Percentiles rank a stretch among this genome's conserved stretches.
Conservation (phyloP, 2,888 invertebrate species). For the Syrphus vitripennis region DNA sequence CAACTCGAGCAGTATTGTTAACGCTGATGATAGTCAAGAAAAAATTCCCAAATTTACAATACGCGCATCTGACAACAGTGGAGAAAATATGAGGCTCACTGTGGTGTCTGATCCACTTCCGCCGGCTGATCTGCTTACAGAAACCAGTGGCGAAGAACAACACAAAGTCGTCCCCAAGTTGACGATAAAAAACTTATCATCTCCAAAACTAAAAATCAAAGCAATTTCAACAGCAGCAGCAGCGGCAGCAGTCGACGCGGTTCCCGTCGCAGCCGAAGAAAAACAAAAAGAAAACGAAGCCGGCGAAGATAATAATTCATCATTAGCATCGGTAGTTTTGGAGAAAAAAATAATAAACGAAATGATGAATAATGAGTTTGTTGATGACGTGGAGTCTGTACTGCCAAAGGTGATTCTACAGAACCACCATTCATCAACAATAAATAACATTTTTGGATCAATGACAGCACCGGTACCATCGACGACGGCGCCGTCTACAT, state of each 20-base stretch:
- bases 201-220: conserved; percentile 82
- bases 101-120: conserved; percentile 59
- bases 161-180: conserved; percentile 78
- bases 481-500: conserved; percentile 21
- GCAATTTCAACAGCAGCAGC: conserved; percentile 75
- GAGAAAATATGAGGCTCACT: conserved; percentile 72
- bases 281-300: conserved; percentile 56
- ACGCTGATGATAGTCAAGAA: conserved; percentile 67
- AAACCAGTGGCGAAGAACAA: conserved; percentile 43
- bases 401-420: conserved; percentile 57
- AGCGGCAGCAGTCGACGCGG: conserved; percentile 52
- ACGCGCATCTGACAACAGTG: conserved; percentile 75
- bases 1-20: conserved; percentile 21
- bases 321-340: conserved; percentile 64
- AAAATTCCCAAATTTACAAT: conserved; percentile 77
- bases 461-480: not conserved
- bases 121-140: conserved; percentile 24
- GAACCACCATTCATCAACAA: conserved; percentile 11
- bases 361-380: conserved; percentile 61
- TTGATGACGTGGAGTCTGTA: conserved; percentile 52
- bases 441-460: conserved; percentile 29
- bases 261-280: conserved; percentile 72
- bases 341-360: conserved; percentile 52
- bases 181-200: conserved; percentile 80
- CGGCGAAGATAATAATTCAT: conserved; percentile 62